Base-by-base conservation (phyloP, 2,113 vertebrate species). In the Phrynosoma platyrhinos region DNA sequence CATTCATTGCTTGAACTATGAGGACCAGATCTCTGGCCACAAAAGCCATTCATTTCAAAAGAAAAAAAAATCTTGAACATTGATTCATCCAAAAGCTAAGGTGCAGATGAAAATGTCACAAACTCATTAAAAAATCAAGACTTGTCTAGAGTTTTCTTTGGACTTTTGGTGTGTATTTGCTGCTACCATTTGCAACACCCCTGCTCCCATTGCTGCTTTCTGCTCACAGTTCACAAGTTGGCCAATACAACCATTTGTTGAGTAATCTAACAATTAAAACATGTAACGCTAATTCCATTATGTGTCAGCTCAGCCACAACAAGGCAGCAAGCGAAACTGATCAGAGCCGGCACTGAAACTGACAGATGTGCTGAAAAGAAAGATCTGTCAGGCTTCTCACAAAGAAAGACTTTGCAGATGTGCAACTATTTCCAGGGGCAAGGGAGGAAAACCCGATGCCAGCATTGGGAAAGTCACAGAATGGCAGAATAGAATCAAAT, bases 181-280 rank as follows among this genome's bases (percentile, higher is more conserved):
- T 27, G 55, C 27, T n/a, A n/a, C 40, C 74, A 40, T 36, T 58
- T 69, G 21, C 40, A 75, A 42, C 36, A 66, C 40, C 32, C 27
- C 9, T 64, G 16, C 10, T 30, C 12, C 42, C 42, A 42, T 36
- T 7, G 32, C 21, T 3, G 5, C n/a, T 85, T 64, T 68, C 42
- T 77, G 80, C 66, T 9, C 5, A 27, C 30, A 36, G n/a, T 52
- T 62, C 85, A 86, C 30, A 81, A 21, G 13, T 32, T 75, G 75
- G 58, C 68, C n/a, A 68, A 77, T 81, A 30, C 76, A 82, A 53
- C 2, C 58, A 47, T 77, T 77, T 32, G 62, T 20, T 88, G 87
- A 88, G 80, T 83, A 83, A 83, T 83, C 87, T 83, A 82, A 52
- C 42, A 77, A 53, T 88, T 52, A 77, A 81, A 83, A 68, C 58